phyloP scores from a whole-genome alignment of 2,113 vertebrate genomes.

The Mohoua ochrocephala region DNA sequence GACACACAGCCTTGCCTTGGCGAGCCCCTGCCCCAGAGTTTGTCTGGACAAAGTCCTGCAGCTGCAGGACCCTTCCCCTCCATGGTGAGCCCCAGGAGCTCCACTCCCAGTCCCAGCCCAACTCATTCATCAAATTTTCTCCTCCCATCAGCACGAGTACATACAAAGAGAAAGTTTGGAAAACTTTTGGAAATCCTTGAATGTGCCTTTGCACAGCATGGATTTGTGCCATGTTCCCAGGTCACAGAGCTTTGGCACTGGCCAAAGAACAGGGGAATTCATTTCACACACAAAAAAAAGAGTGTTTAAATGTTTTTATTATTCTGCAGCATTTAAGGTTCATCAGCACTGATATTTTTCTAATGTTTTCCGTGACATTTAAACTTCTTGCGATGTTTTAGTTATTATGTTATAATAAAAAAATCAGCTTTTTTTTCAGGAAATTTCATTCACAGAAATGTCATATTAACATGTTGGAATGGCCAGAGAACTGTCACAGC shows the following conservation, averaged over 20 bases:
- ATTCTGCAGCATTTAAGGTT: not conserved
- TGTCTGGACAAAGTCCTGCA: not conserved
- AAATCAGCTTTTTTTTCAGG: not conserved
- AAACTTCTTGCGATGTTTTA: not conserved
- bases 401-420: not conserved
- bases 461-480: not conserved
- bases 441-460: not conserved
- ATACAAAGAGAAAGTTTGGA: not conserved
- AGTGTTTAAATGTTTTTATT: not conserved
- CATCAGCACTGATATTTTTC: not conserved
- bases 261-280: not conserved
- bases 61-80: not conserved
- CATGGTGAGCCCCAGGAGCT: fast-evolving
- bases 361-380: not conserved
- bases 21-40: not conserved
- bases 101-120: not conserved
- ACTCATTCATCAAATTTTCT: not conserved
- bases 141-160: not conserved
- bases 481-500: not conserved
- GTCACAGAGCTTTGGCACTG: not conserved
- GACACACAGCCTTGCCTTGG: not conserved
- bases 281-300: not conserved
- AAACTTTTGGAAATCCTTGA: not conserved
- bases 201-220: not conserved
- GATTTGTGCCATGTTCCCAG: not conserved